These are phyloP conservation scores for Oopsacas minuta DNA, from an alignment of 37 sponge, comb jelly and placozoan species.

Conservation along the genomic window DNA sequence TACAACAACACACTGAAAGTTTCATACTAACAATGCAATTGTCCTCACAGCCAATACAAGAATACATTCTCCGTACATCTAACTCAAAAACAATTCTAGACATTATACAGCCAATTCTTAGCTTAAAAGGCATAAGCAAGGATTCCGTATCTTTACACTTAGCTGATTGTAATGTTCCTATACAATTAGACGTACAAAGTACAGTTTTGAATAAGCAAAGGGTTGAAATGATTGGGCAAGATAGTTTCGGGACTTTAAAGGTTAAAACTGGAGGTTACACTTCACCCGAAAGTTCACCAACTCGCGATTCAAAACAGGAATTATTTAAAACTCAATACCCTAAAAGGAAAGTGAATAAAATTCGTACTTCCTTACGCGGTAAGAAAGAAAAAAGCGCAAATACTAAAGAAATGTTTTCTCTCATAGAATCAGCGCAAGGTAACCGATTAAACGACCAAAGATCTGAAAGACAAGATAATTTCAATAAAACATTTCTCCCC, in stretches of 20 bases:
- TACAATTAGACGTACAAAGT: not conserved
- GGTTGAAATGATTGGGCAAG: not conserved
- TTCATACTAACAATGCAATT: not conserved
- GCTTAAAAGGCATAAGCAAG: not conserved
- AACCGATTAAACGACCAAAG: conserved; percentile 12
- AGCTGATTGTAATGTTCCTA: not conserved
- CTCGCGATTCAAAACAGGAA: not conserved
- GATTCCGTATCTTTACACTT: not conserved
- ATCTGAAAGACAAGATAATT: not conserved
- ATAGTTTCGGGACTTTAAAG: not conserved
- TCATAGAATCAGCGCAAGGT: not conserved
- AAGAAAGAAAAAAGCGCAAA: not conserved
- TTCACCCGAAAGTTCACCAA: not conserved
- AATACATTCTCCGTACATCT: not conserved
- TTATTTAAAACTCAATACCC: conserved; percentile 7
- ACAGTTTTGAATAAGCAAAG: not conserved
- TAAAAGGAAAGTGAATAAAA: not conserved
- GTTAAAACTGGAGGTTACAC: not conserved
- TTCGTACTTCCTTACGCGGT: not conserved
- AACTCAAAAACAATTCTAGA: not conserved
- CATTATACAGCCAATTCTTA: not conserved
- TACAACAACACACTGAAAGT: conserved; percentile 13
- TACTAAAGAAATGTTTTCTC: not conserved
- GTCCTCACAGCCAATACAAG: not conserved
- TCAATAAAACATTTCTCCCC: not conserved